Base-by-base conservation (phyloP, 2,797 vertebrate genomes). In the Halcyon smyrnensis region DNA sequence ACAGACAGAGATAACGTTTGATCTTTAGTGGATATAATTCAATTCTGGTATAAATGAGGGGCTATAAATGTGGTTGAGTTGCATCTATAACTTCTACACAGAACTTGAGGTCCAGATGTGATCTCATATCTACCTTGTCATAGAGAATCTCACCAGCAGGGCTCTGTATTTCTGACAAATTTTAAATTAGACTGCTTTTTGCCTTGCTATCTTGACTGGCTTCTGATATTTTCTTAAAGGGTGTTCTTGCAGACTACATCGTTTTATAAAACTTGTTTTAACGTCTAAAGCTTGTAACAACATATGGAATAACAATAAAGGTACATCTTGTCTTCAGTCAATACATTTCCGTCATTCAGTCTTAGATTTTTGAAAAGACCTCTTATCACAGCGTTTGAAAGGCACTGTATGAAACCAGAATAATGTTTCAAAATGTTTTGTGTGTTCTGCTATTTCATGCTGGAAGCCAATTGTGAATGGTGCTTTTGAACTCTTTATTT, bases 161-260 rank as follows among this genome's bases (percentile, higher is more conserved):
- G 7, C 28, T 93, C 59, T 94, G 48, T 73, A 14, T 74, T 90
- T 90, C 78, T 80, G 64, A 17, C 53, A 83, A 68, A 63, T 90
- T 89, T 93, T 79, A 84, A 90, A 94, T 92, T 73, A 63, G 36
- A 18, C 41, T 70, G 36, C 57, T 90, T 84, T 93, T 76, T 95
- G 32, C 51, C 10, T 45, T 75, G 53, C 15, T 93, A 6, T 88
- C 62, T 75, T 92, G 78, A 67, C 59, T 64, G 69, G 12, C 27
- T 94, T 77, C 45, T 77, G 39, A 25, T 45, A 79, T 60, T 84
- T 80, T 76, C 36, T 77, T 60, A 60, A 92, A 70, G 56, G 21
- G 15, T 82, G 70, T 86, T 91, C 41, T 88, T 62, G 13, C 18
- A 65, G 46, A 68, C 34, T 63, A n/a, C 19, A 53, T 79, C 2